Conservation (phyloP, 2,113 vertebrate genomes). For the Cyrtonyx montezumae region DNA sequence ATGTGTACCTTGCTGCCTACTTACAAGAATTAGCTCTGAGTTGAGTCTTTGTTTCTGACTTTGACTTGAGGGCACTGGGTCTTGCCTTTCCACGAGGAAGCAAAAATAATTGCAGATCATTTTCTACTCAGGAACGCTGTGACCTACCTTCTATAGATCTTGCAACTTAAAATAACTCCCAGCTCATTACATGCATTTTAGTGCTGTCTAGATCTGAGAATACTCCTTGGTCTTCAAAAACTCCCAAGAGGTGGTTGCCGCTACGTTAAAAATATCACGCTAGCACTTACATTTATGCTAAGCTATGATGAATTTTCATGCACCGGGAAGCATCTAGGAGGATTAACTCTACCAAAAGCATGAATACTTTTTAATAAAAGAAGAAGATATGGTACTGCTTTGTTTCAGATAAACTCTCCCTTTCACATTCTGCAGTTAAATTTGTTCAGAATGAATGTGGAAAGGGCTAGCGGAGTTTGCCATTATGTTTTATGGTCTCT, state of each 20-base stretch:
- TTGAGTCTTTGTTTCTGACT: background rate
- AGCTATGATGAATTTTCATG: slow-evolving; percentile 4
- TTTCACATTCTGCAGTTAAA: background rate
- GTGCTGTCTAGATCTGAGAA: background rate
- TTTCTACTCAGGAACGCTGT: background rate
- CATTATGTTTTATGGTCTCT: background rate
- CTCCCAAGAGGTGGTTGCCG: background rate
- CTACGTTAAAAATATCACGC: background rate
- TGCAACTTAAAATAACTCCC: slow-evolving; percentile 1
- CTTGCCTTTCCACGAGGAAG: background rate
- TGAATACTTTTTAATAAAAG: background rate
- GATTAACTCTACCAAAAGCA: background rate
- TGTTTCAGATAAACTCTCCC: background rate
- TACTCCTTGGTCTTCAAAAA: background rate
- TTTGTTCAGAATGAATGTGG: background rate
- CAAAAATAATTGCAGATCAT: background rate
- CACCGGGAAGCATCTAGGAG: background rate
- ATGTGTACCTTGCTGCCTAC: background rate
- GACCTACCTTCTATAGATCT: background rate
- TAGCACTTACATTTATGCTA: slow-evolving; percentile 6
- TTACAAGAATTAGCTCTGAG: background rate
- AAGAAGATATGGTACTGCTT: background rate
- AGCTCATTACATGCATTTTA: background rate
- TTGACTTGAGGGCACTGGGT: background rate
- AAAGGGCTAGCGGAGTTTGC: background rate